Base-by-base conservation (phyloP, 1,140 invertebrate genomes). In the Drosophila bocki region DNA sequence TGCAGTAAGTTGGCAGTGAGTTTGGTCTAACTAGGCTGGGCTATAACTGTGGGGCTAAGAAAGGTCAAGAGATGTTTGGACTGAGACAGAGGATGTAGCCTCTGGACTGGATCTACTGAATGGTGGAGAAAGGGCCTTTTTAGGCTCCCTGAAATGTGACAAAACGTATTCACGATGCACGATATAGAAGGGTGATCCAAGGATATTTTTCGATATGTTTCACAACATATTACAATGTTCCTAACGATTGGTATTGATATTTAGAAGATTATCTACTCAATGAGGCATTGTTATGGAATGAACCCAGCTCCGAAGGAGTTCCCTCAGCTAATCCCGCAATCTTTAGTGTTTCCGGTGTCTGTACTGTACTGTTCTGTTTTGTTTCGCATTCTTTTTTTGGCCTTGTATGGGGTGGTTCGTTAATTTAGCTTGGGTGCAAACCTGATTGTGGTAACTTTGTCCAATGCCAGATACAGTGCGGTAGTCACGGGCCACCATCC, bases 401-500 rank as follows among this genome's bases (percentile, higher is more conserved):
- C 48, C 39, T 51, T 58, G 32, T 57, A 11, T 42, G 72, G 15
- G 54, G 69, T 51, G 68, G 70, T 71, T 63, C 60, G 75, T 70
- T 82, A 86, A 91, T 82, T 81, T 91, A 91, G 75, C 65, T 70
- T 78, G 64, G 53, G 80, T 91, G 80, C 85, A 92, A 92, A 93
- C 93, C 92, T 93, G 93, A 91, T 92, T 93, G 75, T 93, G 91
- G 86, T 93, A 93, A 92, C 86, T 92, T 92, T 91, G 91, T 92
- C 92, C 92, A 80, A 93, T 92, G 78, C 92, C 92, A 75, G 93
- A 93, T 85, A 93, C 92, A 64, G 92, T 93, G 70, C 94, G 91
- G 82, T 93, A 94, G 67, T 95, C 94, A 62, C 94, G 93, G 77
- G 93, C 92, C 72, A 93, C 93, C 94, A 96, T 95, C 65, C 95